Percentiles rank a stretch among this genome's conserved stretches.
Conservation (phyloP, 2,113 vertebrate species). For the human region GRCh38 chr4:109392001-109392500, state of each 20-base stretch:
- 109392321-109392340: neutral
- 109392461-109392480: too few relatives aligned
- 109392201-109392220: neutral
- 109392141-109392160: neutral
- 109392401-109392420: too few relatives aligned
- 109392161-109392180: conserved; percentile 38
- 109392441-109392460: too few relatives aligned
- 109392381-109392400: too few relatives aligned
- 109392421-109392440: too few relatives aligned
- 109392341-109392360: neutral
- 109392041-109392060: conserved; percentile 20
- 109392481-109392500: too few relatives aligned
- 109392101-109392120: conserved; percentile 26
- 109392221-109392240: conserved; percentile 59
- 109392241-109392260: conserved; percentile 64
- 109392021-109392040: conserved; percentile 11
- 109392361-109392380: too few relatives aligned
- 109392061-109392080: conserved; percentile 46
- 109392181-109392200: conserved; percentile 54
- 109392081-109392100: conserved; percentile 21
- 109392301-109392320: neutral
- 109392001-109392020: neutral
- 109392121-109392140: conserved; percentile 64
- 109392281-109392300: neutral
- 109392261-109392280: conserved; percentile 23